Conservation (phyloP, 2,888 invertebrate genomes). For the Drosophila meridionalis region DNA sequence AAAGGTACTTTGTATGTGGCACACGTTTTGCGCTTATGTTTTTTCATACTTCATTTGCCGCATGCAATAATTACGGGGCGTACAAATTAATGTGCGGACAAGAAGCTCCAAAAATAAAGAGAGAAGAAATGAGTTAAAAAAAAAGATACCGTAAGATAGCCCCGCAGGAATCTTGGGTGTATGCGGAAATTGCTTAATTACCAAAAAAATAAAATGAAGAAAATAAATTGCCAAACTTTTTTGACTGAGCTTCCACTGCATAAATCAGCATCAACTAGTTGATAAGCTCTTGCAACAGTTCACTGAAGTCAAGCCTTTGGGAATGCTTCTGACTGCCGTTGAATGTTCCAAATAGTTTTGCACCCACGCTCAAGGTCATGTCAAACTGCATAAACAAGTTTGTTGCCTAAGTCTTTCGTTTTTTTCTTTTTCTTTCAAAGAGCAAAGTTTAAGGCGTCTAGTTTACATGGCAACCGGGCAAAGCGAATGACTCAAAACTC, state of each 20-base stretch:
- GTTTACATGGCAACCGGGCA: conserved; percentile 64
- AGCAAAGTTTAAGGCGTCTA: conserved; percentile 62
- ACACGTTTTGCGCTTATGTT: conserved; percentile 72
- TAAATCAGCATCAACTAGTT: conserved; percentile 11
- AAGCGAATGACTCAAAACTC: conserved; percentile 57
- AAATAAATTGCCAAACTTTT: conserved; percentile 12
- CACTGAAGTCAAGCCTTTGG: conserved; percentile 19
- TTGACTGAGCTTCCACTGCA: conserved; percentile 13
- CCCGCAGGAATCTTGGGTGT: conserved; percentile 30
- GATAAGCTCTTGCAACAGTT: conserved; percentile 31
- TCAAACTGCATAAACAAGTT: conserved; percentile 51
- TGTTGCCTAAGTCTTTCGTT: conserved; percentile 71
- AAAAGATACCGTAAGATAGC: conserved; percentile 57
- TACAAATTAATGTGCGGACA: conserved; percentile 62
- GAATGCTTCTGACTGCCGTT: background rate
- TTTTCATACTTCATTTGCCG: conserved; percentile 70
- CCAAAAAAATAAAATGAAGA: conserved; percentile 17
- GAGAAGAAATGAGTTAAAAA: background rate
- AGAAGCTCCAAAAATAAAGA: conserved; percentile 17
- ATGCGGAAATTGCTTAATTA: conserved; percentile 74
- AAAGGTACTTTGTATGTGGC: conserved; percentile 62
- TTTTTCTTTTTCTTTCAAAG: conserved; percentile 36
- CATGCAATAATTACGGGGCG: conserved; percentile 73
- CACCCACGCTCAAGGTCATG: conserved; percentile 60
- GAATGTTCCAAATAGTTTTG: conserved; percentile 11